These are phyloP conservation scores for Nycticryphes semicollaris DNA, from an alignment of 2,113 vertebrate genomes.

Conservation along the genomic window DNA sequence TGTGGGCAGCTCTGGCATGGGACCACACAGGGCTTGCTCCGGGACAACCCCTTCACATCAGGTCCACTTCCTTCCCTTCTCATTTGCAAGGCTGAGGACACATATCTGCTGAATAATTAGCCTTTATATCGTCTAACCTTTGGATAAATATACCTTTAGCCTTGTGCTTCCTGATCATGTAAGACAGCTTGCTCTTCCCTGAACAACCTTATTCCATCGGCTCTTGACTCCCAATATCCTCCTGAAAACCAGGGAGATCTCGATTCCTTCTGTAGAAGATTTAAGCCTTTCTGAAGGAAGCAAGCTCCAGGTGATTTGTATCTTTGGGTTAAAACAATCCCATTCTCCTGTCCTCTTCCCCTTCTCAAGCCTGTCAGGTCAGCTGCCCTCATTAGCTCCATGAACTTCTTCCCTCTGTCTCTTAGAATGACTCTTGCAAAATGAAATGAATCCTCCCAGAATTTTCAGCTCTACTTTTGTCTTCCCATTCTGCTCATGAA, in stretches of 20 bases:
- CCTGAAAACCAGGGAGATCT: neutral
- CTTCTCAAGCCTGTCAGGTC: neutral
- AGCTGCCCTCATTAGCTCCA: neutral
- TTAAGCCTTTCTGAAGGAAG: neutral
- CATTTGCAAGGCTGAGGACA: neutral
- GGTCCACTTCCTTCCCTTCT: neutral
- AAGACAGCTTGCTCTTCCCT: neutral
- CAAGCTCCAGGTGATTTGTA: neutral
- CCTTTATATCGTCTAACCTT: neutral
- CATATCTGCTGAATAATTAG: neutral
- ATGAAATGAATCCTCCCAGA: neutral
- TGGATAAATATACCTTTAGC: neutral
- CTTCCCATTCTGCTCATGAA: neutral
- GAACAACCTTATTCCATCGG: neutral
- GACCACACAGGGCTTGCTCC: neutral
- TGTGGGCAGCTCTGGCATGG: neutral
- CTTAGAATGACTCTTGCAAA: neutral
- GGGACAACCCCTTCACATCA: neutral
- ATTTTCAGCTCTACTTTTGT: constrained; percentile 11
- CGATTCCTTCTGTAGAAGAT: neutral
- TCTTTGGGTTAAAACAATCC: neutral
- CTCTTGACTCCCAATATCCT: neutral
- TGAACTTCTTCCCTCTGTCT: neutral
- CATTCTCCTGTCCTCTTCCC: neutral
- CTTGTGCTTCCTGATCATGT: neutral